Base-by-base conservation (phyloP, 2,888 invertebrate species). In the Tryphoninae sp. region DNA sequence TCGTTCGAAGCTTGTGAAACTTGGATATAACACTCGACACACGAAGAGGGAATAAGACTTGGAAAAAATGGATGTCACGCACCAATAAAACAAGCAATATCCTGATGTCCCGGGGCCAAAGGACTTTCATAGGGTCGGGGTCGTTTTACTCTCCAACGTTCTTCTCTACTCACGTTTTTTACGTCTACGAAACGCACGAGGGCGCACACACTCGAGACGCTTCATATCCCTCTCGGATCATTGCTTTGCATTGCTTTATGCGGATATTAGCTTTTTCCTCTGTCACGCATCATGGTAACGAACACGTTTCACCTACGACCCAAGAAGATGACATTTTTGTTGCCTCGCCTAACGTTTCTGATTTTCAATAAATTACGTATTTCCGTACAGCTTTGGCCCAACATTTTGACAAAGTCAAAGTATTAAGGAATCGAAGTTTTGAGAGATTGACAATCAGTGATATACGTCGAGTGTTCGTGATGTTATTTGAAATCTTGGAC, bases 61-160 rank as follows among this genome's bases (percentile, higher is more conserved):
- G 45, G 45, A 9, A 45, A 89, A 89, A 88, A 89, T 88, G 89
- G 86, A 85, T 90, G 90, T 91, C 91, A 91, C 90, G 90, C 89
- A 88, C 88, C 88, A 90, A 91, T 89, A 90, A 91, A 90, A 91
- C 91, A 90, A 90, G 89, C 91, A 91, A 92, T 91, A 91, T 91
- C 89, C 89, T 85, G 86, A 85, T 90, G 85, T 88, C 89, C 89
- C 84, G 88, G 87, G 89, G 89, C 89, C 86, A 89, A 90, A 88
- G 89, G 84, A 87, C 88, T 84, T 86, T 87, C 84, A 78, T 76
- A 69, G 84, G 75, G 84, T 81, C 74, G 71, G 85, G 83, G 84
- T 86, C 86, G 83, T 49, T 51, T 82, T 82, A 83, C 80, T 4
- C 26, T 13, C 40, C 8, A 23, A 55, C 26, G 33, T 42, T 9